Base-by-base conservation (phyloP, 2,113 vertebrate species). In the Actinemys pallida region DNA sequence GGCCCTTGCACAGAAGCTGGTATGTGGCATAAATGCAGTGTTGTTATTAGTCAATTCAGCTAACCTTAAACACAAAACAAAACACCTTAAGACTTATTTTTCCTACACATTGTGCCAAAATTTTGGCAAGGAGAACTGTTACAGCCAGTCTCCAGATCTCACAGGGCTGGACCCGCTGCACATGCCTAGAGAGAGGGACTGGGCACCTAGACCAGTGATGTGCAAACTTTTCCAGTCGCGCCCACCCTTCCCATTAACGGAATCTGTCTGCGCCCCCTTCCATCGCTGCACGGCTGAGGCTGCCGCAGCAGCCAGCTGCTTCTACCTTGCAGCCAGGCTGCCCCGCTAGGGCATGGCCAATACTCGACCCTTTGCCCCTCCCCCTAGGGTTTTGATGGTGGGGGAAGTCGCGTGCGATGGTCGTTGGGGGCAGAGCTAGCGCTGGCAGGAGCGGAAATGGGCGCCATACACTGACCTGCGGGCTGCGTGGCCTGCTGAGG, bases 181-280 rank as follows among this genome's bases (percentile, higher is more conserved):
- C 14, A 10, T 39, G 16, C 65, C 17, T 39, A 35, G 62, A 9
- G 3, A 65, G 0, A 75, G 19, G 72, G 45, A 10, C 5, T 0
- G 5, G 78, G 2, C 11, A 10, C 69, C 27, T 82, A 6, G 19
- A 1, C 0, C 17, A 25, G 45, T 20, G 65, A 69, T 5, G 8
- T 9, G 35, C 35, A 69, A 69, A n/a, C 35, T n/a, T 69, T 39
- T 69, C 35, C 35, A 39, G 65, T 69, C 4, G 9, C 8, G 7
- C 65, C 35, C 35, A 8, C 65, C 17, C 35, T 39, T n/a, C 5
- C 57, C 3, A 6, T 11, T 10, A 29, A 29, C 5, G 27, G 8
- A 27, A 29, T 29, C 27, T 27, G 57, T 29, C 27, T 12, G 25
- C 57, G 5, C 57, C 57, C 31, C 35, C 17, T 7, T n/a, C 13